Evolutionary conservation across 2,113 vertebrate genomes (phyloP).

Genomic region (Gavialis gangeticus): DNA sequence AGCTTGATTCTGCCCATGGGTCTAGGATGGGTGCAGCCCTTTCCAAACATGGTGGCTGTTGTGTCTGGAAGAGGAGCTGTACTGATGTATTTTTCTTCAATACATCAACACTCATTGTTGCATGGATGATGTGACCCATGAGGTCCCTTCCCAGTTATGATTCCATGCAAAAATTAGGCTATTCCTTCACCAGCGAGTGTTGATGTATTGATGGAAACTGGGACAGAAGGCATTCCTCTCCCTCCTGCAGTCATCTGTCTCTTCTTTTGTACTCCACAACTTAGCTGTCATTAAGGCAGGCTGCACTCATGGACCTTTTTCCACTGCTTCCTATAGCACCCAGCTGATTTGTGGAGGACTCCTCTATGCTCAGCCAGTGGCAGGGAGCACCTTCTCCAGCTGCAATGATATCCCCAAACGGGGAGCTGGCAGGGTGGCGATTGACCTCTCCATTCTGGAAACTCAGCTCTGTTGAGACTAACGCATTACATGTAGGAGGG

Average conservation of each 20-base stretch:
- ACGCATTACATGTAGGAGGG: accelerated
- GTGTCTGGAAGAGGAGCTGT: too few species aligned
- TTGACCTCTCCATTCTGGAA: accelerated
- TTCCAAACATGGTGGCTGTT: neutral
- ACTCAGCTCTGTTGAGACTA: accelerated
- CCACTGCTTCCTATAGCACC: neutral
- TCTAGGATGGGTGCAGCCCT: neutral
- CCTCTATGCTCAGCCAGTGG: accelerated
- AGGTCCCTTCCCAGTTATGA: too few species aligned
- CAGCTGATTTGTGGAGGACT: neutral
- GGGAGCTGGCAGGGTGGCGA: neutral
- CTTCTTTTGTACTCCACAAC: neutral
- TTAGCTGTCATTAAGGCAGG: neutral
- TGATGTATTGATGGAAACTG: too few species aligned
- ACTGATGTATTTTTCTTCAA: too few species aligned
- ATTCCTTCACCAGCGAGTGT: too few species aligned
- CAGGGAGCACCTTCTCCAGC: neutral
- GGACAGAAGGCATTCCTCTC: neutral
- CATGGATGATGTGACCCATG: too few species aligned
- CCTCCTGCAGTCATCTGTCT: neutral
- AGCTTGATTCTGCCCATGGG: accelerated
- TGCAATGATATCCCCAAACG: accelerated
- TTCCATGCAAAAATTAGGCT: too few species aligned
- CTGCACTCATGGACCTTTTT: accelerated
- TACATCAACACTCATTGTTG: too few species aligned